These are phyloP conservation scores for Paramuricea clavata DNA, from an alignment of 92 coral and sea anemone genomes.

Conservation along the genomic window DNA sequence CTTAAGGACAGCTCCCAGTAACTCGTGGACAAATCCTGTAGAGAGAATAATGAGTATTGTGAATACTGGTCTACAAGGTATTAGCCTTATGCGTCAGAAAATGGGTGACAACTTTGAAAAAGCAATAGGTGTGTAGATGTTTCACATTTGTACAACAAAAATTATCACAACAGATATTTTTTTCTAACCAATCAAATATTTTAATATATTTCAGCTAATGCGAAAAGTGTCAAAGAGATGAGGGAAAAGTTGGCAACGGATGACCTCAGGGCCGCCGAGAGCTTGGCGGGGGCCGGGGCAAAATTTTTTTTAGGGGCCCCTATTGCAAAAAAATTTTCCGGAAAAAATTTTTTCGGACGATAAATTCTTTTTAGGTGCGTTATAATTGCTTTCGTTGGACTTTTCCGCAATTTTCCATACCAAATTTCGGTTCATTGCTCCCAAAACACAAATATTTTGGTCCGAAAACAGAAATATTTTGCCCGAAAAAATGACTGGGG, in stretches of 20 bases:
- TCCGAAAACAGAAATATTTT: no score
- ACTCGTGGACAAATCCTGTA: slow-evolving; percentile 63
- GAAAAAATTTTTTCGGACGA: no score
- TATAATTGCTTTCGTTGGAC: no score
- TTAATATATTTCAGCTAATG: background rate
- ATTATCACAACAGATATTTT: background rate
- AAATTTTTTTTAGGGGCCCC: no score
- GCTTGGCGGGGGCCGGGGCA: no score
- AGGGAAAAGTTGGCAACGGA: background rate
- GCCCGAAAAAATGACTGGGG: no score
- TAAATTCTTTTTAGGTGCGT: no score
- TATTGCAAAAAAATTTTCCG: no score
- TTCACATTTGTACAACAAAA: background rate
- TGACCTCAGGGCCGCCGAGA: no score
- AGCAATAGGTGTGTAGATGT: background rate
- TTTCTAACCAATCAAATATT: background rate
- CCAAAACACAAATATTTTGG: no score
- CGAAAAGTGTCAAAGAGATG: background rate
- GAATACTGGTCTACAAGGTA: slow-evolving; percentile 56
- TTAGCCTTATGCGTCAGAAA: slow-evolving; percentile 55
- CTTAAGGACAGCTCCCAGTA: slow-evolving; percentile 49
- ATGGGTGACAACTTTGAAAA: slow-evolving; percentile 34
- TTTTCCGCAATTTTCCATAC: no score
- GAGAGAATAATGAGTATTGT: slow-evolving; percentile 61
- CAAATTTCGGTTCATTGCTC: no score